Percentiles rank a stretch among this genome's conserved stretches.
These are phyloP conservation scores for Odontamblyopus rebecca DNA, from an alignment of 2,797 vertebrate species.

Conservation along the genomic window DNA sequence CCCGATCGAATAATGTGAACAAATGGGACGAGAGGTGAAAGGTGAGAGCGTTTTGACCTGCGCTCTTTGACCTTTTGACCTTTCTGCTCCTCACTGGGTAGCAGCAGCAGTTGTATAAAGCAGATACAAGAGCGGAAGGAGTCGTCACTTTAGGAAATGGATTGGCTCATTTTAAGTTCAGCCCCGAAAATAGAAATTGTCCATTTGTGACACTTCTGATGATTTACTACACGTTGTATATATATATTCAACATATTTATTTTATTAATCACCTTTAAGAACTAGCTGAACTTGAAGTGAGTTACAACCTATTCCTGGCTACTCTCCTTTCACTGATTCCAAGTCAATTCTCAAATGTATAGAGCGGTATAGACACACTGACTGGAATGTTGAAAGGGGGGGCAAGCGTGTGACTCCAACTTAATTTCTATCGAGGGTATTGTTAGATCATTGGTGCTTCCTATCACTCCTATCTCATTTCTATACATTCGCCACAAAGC, in stretches of 20 bases:
- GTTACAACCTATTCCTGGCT: constrained; percentile 39
- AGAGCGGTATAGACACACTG: constrained; percentile 18
- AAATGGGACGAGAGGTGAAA: constrained; percentile 31
- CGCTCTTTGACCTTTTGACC: constrained; percentile 53
- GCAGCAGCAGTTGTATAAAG: constrained; percentile 43
- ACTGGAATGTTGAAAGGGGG: constrained; percentile 34
- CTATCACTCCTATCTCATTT: constrained; percentile 64
- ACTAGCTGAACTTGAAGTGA: constrained; percentile 55
- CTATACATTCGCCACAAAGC: constrained; percentile 47
- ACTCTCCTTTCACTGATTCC: constrained; percentile 39
- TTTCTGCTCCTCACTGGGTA: constrained; percentile 36
- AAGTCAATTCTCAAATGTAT: constrained; percentile 37
- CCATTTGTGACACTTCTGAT: constrained; percentile 39
- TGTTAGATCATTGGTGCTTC: constrained; percentile 80
- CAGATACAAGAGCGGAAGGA: constrained; percentile 36
- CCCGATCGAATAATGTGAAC: constrained; percentile 55
- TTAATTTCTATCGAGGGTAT: constrained; percentile 58
- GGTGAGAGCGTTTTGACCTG: constrained; percentile 34
- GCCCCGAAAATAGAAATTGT: constrained; percentile 29
- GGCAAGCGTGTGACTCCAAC: constrained; percentile 30
- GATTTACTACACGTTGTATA: constrained; percentile 51
- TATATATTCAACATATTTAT: constrained; percentile 42
- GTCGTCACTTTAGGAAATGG: constrained; percentile 27
- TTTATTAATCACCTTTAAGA: constrained; percentile 20
- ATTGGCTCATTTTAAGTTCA: constrained; percentile 59